Conservation (phyloP, 2,888 invertebrate species). For the Napeogenes sylphis region DNA sequence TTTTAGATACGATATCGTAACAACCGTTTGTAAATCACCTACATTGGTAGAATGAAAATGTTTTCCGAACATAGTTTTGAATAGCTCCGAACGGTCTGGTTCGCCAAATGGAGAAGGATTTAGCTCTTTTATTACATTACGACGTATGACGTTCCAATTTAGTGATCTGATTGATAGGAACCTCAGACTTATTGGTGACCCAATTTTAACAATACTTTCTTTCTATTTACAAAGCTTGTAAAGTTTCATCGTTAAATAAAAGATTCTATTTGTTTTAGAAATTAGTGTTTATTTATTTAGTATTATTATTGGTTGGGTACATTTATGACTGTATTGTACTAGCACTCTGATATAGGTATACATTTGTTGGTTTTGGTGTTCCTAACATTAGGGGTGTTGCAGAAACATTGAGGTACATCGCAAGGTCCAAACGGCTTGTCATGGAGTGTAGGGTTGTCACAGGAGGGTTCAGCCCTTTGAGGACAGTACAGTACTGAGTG, state of each 20-base stretch:
- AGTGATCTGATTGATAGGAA: conserved; percentile 20
- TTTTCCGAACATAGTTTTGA: conserved; percentile 27
- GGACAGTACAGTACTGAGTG: conserved; percentile 61
- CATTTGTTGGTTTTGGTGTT: conserved; percentile 47
- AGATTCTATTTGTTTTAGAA: background rate
- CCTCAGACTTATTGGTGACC: background rate
- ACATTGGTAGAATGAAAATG: conserved; percentile 17
- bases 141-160: conserved; percentile 22
- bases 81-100: conserved; percentile 25
- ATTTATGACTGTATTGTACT: conserved; percentile 28
- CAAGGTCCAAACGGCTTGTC: conserved; percentile 35
- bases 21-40: conserved; percentile 4
- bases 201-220: background rate
- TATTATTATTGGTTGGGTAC: background rate
- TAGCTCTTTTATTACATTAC: conserved; percentile 27
- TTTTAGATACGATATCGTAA: too few species aligned
- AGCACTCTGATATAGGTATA: conserved; percentile 41
- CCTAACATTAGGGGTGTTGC: conserved; percentile 49
- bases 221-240: background rate
- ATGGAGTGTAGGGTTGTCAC: conserved; percentile 50
- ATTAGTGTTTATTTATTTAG: background rate
- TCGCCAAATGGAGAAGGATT: conserved; percentile 28
- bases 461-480: conserved; percentile 48
- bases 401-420: conserved; percentile 56
- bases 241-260: background rate